These are phyloP conservation scores for Pristionchus pacificus DNA, from an alignment of 1,140 invertebrate species.

Conservation along the genomic window DNA sequence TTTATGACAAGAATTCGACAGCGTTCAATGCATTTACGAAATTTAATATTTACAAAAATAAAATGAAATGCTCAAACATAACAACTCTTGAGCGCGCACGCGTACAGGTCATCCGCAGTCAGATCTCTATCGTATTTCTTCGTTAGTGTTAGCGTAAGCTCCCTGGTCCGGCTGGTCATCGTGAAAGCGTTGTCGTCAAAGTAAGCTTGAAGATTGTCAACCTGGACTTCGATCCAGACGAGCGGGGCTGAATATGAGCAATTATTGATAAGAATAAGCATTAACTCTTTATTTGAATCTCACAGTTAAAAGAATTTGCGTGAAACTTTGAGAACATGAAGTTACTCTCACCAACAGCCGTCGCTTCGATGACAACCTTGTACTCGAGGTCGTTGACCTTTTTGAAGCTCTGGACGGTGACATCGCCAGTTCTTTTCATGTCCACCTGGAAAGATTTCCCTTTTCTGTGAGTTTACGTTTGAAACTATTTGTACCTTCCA, in stretches of 20 bases:
- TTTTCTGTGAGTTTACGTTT: background rate
- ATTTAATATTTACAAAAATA: too few relatives aligned
- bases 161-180: slow-evolving; percentile 13
- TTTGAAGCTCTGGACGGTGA: background rate
- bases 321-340: slow-evolving; percentile 17
- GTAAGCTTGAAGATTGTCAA: background rate
- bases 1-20: too few relatives aligned
- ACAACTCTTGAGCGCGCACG: background rate
- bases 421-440: background rate
- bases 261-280: background rate
- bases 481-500: background rate
- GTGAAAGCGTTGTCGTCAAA: slow-evolving; percentile 39
- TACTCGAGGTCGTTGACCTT: background rate
- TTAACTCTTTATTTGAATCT: background rate
- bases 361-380: background rate
- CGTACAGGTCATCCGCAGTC: background rate
- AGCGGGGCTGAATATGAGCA: background rate
- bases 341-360: slow-evolving; percentile 4
- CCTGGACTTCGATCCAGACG: background rate
- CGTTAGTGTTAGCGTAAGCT: background rate
- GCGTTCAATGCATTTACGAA: too few relatives aligned
- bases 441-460: slow-evolving; percentile 10
- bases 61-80: background rate
- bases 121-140: background rate
- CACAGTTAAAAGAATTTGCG: background rate